Evolutionary conservation across 2,888 invertebrate genomes (phyloP).

Genomic region (Eupelmus urozonus): DNA sequence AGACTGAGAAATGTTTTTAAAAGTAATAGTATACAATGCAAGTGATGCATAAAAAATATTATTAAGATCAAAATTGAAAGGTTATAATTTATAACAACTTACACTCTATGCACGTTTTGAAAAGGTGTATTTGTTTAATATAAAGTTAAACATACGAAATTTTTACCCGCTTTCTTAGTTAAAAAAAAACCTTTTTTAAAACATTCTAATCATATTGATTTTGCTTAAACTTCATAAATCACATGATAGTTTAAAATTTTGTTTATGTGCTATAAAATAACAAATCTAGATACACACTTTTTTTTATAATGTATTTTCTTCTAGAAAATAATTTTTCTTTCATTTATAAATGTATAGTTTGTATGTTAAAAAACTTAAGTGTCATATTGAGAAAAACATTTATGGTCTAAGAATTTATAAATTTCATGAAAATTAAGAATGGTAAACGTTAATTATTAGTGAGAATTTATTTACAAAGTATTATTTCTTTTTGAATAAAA

Average conservation of each 20-base stretch:
- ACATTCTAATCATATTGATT: background rate
- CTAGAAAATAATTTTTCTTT: constrained; percentile 1
- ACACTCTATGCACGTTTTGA: constrained; percentile 19
- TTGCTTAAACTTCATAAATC: too few relatives aligned
- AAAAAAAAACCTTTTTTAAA: too few relatives aligned
- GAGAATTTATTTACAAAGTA: constrained; percentile 16
- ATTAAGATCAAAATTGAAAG: constrained; percentile 11
- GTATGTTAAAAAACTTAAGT: background rate
- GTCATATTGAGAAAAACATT: too few relatives aligned
- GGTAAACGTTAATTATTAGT: background rate
- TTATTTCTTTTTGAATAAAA: constrained; percentile 16
- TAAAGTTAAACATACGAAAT: constrained; percentile 20
- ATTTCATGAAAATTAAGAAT: constrained; percentile 1
- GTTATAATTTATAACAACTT: constrained; percentile 30
- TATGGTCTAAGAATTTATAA: constrained; percentile 17
- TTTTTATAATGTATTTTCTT: constrained; percentile 1
- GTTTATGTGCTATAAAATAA: too few relatives aligned
- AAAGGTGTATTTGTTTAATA: constrained; percentile 23
- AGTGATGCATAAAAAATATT: constrained; percentile 21
- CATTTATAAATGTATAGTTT: background rate
- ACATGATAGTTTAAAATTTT: too few relatives aligned
- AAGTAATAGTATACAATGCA: constrained; percentile 31
- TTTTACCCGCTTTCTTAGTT: too few relatives aligned
- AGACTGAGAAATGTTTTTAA: constrained; percentile 45
- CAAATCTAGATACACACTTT: too few relatives aligned